Evolutionary conservation across 1,140 invertebrate species (phyloP).

Genomic region (Probaryconus sp.): DNA sequence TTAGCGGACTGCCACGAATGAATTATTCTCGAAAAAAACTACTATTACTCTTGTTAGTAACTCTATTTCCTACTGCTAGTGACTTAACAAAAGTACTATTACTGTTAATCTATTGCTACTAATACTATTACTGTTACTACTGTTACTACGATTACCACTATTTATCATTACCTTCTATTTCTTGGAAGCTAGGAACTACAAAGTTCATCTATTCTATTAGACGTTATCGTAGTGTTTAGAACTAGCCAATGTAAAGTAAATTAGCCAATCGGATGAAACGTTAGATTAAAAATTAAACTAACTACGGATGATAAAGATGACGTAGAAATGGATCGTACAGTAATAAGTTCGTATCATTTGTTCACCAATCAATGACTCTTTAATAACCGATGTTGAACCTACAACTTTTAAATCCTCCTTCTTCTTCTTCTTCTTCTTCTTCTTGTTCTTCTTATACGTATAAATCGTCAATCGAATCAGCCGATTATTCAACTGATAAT

Average conservation of each 20-base stretch:
- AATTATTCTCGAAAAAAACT: slow-evolving; percentile 38
- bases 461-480: too few species aligned
- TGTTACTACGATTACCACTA: slow-evolving; percentile 62
- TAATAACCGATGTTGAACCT: slow-evolving; percentile 27
- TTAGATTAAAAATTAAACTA: slow-evolving; percentile 33
- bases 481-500: too few species aligned
- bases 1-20: slow-evolving; percentile 32
- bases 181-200: slow-evolving; percentile 62
- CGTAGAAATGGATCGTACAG: slow-evolving; percentile 6
- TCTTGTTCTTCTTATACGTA: too few species aligned
- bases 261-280: slow-evolving; percentile 47
- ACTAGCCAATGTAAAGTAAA: slow-evolving; percentile 54
- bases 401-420: too few species aligned
- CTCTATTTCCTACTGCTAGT: slow-evolving; percentile 65
- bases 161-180: slow-evolving; percentile 57
- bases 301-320: slow-evolving; percentile 18
- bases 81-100: slow-evolving; percentile 58
- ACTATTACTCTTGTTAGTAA: slow-evolving; percentile 44
- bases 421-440: too few species aligned
- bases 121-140: slow-evolving; percentile 63
- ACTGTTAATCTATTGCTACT: slow-evolving; percentile 56
- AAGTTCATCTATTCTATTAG: slow-evolving; percentile 69
- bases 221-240: slow-evolving; percentile 68
- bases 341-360: slow-evolving; percentile 33
- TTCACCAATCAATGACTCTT: slow-evolving; percentile 26